Evolutionary conservation across 2,888 invertebrate species (phyloP).

Genomic region (Andrena chrysosceles): DNA sequence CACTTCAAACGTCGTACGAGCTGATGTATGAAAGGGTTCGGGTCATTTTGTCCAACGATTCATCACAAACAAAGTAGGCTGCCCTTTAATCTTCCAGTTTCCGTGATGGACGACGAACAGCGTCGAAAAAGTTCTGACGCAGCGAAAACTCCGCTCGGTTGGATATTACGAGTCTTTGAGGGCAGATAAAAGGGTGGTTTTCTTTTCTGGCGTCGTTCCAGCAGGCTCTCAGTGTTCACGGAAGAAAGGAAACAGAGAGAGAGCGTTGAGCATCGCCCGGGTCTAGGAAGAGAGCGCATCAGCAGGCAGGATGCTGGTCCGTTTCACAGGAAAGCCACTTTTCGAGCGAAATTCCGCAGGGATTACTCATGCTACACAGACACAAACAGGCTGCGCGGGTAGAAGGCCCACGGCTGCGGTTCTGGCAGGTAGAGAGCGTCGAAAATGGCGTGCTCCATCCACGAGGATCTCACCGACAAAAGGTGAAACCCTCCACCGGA

Average conservation of each 20-base stretch:
- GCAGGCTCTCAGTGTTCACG: conserved; percentile 5
- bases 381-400: conserved; percentile 45
- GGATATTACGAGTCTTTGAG: conserved; percentile 20
- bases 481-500: conserved; percentile 45
- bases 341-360: conserved; percentile 78
- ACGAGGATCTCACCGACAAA: conserved; percentile 48
- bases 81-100: conserved; percentile 22
- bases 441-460: conserved; percentile 38
- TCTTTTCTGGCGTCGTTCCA: conserved; percentile 51
- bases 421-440: conserved; percentile 52
- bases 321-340: conserved; percentile 65
- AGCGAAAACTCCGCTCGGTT: neutral
- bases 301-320: conserved; percentile 36
- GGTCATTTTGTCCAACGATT: neutral
- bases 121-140: conserved; percentile 14
- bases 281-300: conserved; percentile 4
- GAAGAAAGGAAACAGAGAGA: conserved; percentile 16
- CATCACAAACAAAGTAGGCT: neutral
- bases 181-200: conserved; percentile 33
- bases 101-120: neutral
- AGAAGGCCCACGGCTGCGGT: conserved; percentile 40
- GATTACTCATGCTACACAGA: conserved; percentile 71
- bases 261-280: neutral
- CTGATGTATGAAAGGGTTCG: neutral
- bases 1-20: neutral